A percentile compares a stretch with the other conserved stretches of the same genome.
These are phyloP conservation scores for Lithobates sylvaticus DNA, from an alignment of 2,797 vertebrate species.

Conservation along the genomic window DNA sequence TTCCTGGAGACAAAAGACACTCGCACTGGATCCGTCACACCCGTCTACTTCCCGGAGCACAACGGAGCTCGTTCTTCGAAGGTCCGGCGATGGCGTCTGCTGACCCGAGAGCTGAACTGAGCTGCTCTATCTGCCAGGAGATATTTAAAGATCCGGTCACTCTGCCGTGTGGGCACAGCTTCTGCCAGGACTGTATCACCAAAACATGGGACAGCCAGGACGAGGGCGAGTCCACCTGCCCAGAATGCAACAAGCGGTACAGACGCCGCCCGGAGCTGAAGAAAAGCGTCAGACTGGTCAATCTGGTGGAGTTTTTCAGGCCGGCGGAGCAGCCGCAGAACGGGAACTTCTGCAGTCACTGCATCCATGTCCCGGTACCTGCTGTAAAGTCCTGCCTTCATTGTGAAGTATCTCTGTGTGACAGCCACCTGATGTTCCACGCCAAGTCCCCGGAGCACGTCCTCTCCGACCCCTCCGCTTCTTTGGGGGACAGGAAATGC, in stretches of 20 bases:
- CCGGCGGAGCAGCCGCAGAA: not conserved
- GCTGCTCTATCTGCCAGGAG: not conserved
- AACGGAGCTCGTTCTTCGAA: no score
- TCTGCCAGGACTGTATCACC: not conserved
- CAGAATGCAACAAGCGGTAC: not conserved
- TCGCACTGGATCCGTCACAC: no score
- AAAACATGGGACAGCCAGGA: not conserved
- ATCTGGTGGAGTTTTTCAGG: not conserved
- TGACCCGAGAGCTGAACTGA: conserved; percentile 64
- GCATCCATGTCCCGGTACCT: not conserved
- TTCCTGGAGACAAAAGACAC: no score
- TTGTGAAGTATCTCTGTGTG: not conserved
- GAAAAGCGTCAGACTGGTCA: not conserved
- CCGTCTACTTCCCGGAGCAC: no score
- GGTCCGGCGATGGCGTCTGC: conserved; percentile 49
- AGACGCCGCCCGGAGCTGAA: not conserved
- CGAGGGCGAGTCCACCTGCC: not conserved
- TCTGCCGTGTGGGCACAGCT: not conserved
- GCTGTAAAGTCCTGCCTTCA: not conserved
- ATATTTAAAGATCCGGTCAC: not conserved
- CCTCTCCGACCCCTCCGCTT: conserved; percentile 64
- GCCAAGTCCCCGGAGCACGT: conserved; percentile 66
- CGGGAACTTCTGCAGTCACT: not conserved
- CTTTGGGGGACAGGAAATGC: conserved; percentile 48
- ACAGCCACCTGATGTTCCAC: not conserved